These are phyloP conservation scores for Molossus alvarezi DNA, from an alignment of 2,797 vertebrate species.

Conservation along the genomic window DNA sequence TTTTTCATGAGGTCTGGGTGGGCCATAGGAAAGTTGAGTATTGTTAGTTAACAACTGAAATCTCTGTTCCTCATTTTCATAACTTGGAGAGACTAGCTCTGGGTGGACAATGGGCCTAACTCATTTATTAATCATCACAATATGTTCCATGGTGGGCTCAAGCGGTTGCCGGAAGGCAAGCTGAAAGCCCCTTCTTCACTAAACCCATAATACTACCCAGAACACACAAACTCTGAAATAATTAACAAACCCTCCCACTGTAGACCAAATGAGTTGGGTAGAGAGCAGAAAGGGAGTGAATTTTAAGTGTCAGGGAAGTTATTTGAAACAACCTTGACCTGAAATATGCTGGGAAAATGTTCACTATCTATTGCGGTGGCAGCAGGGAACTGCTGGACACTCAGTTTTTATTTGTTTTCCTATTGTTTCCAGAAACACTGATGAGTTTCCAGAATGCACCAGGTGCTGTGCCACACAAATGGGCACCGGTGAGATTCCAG, in stretches of 20 bases:
- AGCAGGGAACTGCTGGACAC: neutral
- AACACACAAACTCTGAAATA: neutral
- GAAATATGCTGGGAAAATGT: neutral
- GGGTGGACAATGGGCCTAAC: fast-evolving
- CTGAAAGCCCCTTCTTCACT: neutral
- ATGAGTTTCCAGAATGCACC: neutral
- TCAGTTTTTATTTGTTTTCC: neutral
- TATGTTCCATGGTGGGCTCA: neutral
- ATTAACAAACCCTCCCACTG: neutral
- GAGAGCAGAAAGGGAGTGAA: neutral
- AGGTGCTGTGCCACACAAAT: neutral
- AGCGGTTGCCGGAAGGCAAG: neutral
- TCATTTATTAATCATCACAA: neutral
- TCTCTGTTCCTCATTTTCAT: neutral
- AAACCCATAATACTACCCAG: neutral
- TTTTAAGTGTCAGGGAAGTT: slow-evolving; percentile 23
- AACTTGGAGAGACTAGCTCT: neutral
- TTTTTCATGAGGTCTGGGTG: neutral
- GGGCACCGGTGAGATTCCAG: neutral
- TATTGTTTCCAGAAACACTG: neutral
- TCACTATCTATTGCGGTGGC: neutral
- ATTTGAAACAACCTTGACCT: slow-evolving; percentile 3
- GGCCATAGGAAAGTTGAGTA: neutral
- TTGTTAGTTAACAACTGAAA: neutral
- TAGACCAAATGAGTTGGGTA: neutral